A percentile compares a stretch with the other conserved stretches of the same genome.
Evolutionary conservation across 2,797 vertebrate genomes (phyloP).

Genomic region (Molossus molossus): DNA sequence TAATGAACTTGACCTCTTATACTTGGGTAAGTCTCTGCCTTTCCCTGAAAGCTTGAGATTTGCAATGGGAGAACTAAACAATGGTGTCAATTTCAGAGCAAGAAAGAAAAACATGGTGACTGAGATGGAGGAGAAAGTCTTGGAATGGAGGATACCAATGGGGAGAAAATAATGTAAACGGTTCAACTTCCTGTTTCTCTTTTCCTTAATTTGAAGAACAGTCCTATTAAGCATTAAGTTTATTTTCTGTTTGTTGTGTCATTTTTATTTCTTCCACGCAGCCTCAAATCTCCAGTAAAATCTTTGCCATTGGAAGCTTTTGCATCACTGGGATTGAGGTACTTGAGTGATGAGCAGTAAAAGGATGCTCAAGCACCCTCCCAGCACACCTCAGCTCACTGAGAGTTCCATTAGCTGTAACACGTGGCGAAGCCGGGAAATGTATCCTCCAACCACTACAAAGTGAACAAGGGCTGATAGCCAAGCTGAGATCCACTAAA

Average conservation of each 20-base stretch:
- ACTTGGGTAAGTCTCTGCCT: background rate
- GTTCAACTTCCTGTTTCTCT: background rate
- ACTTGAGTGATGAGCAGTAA: background rate
- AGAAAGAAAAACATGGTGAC: background rate
- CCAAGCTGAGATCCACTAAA: background rate
- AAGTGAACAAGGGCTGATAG: background rate
- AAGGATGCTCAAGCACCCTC: background rate
- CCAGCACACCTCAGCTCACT: background rate
- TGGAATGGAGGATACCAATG: background rate
- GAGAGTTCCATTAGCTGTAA: background rate
- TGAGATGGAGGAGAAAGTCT: background rate
- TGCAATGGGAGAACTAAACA: background rate
- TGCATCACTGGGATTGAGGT: background rate
- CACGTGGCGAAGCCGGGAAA: background rate
- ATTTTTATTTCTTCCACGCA: slow-evolving; percentile 32
- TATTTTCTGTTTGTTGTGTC: background rate
- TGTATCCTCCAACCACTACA: background rate
- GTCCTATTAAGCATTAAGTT: background rate
- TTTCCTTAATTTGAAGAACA: background rate
- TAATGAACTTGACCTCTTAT: background rate
- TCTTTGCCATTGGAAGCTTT: background rate
- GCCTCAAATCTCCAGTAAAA: slow-evolving; percentile 6
- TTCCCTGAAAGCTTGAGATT: background rate
- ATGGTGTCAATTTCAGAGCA: background rate
- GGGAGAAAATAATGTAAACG: background rate